A percentile compares a stretch with the other conserved stretches of the same genome.
Conservation (phyloP, 2,113 vertebrate genomes). For the Cromileptes altivelis region DNA sequence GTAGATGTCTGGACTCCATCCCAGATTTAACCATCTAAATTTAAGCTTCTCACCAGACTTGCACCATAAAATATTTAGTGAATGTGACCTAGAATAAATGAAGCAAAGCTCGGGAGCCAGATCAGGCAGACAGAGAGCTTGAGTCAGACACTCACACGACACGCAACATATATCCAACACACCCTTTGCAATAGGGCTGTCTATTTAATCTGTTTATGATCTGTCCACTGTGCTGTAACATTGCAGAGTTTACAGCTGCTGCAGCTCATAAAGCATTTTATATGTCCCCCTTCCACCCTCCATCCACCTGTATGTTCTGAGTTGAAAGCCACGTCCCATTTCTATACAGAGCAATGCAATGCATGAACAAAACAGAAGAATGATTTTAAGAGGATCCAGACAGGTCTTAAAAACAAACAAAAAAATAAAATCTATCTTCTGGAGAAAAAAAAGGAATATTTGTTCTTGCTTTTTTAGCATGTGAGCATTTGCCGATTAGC, state of each 20-base stretch:
- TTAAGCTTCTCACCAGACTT: slow-evolving; percentile 64
- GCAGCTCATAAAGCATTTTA: not conserved
- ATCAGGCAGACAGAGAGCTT: slow-evolving; percentile 23
- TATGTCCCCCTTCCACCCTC: no score
- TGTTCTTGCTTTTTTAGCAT: no score
- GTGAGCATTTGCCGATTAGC: no score
- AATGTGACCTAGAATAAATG: slow-evolving; percentile 69
- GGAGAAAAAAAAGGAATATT: no score
- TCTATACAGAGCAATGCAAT: not conserved
- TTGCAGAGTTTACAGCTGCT: not conserved
- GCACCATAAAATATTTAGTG: slow-evolving; percentile 70
- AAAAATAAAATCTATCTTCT: no score
- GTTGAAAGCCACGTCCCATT: not conserved
- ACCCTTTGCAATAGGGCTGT: not conserved
- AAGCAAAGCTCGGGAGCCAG: slow-evolving; percentile 20
- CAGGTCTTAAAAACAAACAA: no score
- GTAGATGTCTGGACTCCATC: slow-evolving; percentile 26
- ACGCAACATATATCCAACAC: not conserved
- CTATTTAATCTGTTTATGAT: not conserved
- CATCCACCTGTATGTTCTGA: not conserved
- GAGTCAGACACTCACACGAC: not conserved
- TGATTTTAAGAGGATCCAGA: no score
- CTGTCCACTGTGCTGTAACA: not conserved
- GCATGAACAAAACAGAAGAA: no score
- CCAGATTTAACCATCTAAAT: slow-evolving; percentile 58